Evolutionary conservation across 2,888 invertebrate species (phyloP).

Genomic region (Trachelus iudaicus): DNA sequence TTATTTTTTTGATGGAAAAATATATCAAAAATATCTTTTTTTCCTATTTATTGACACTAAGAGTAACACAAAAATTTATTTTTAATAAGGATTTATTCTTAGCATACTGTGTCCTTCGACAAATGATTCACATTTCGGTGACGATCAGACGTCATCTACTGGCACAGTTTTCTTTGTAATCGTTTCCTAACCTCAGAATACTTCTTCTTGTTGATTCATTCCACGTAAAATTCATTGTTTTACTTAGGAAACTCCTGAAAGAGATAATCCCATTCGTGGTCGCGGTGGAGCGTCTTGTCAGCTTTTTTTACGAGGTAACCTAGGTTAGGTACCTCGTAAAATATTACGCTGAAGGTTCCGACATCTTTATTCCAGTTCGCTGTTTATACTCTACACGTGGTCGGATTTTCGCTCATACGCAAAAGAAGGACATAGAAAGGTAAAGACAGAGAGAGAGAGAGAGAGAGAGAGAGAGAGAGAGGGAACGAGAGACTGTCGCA

Average conservation of each 20-base stretch:
- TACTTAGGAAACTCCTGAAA: not conserved
- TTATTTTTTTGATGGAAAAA: no score
- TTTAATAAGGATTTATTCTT: not conserved
- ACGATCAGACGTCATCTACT: not conserved
- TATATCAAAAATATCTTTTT: not conserved
- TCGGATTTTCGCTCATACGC: not conserved
- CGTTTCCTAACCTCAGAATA: not conserved
- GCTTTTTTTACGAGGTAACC: not conserved
- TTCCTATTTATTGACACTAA: not conserved
- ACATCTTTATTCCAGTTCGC: not conserved
- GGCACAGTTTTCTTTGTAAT: not conserved
- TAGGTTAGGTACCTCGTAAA: not conserved
- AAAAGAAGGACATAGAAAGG: not conserved
- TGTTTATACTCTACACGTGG: not conserved
- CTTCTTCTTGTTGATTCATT: not conserved
- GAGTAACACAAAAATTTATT: not conserved
- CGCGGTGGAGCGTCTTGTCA: not conserved
- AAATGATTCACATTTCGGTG: not conserved
- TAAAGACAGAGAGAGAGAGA: not conserved
- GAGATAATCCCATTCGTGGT: not conserved
- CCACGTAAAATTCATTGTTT: not conserved
- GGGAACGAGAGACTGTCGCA: not conserved
- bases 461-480: conserved; percentile 11
- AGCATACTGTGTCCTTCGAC: not conserved
- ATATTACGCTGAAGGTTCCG: not conserved